Percentiles rank a stretch among this genome's conserved stretches.
phyloP scores from a whole-genome alignment of 2,113 vertebrate species.

The Pterocles gutturalis region DNA sequence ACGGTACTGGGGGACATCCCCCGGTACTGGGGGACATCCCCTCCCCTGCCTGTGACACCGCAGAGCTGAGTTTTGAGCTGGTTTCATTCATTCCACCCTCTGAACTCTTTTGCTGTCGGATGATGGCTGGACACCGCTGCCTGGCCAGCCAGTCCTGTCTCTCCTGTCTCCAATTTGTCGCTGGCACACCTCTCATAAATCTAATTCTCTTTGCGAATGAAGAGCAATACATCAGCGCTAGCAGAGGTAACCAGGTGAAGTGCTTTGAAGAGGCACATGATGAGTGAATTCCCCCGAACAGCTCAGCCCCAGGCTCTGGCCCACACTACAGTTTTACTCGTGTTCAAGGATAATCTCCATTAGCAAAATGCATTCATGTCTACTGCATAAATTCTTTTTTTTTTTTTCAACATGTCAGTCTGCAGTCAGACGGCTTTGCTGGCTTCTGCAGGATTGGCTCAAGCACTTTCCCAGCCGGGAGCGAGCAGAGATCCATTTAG shows the following conservation, averaged over 20 bases:
- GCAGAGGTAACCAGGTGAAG: neutral
- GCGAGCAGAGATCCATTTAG: neutral
- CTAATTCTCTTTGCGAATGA: neutral
- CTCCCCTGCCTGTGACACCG: neutral
- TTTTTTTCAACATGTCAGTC: neutral
- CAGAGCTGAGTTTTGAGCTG: neutral
- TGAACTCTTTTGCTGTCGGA: neutral
- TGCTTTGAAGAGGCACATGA: neutral
- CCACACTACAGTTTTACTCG: neutral
- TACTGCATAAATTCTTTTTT: neutral
- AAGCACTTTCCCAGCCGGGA: neutral
- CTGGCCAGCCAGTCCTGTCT: neutral
- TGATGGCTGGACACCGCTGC: neutral
- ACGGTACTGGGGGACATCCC: neutral
- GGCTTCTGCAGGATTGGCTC: neutral
- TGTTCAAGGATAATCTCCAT: neutral
- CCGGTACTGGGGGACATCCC: neutral
- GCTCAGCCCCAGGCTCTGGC: neutral
- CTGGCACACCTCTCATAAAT: neutral
- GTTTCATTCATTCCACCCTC: neutral
- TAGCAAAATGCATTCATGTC: neutral
- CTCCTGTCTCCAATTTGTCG: neutral
- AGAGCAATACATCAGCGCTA: neutral
- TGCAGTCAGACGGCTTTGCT: neutral
- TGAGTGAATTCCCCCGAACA: neutral